These are phyloP conservation scores for Caloenas nicobarica DNA, from an alignment of 2,113 vertebrate species.

Conservation along the genomic window DNA sequence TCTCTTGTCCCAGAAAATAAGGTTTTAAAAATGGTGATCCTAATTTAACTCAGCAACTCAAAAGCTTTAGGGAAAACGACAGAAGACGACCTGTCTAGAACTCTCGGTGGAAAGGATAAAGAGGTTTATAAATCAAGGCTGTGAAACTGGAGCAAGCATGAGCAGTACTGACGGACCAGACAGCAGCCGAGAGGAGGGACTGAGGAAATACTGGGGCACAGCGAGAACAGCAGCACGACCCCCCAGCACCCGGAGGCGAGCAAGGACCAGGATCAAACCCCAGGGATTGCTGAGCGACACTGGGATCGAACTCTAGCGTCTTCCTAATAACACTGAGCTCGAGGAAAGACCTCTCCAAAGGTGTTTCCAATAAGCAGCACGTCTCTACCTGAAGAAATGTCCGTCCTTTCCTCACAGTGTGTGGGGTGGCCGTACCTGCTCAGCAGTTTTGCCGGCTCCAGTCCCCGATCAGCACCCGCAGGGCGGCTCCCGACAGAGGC, in stretches of 20 bases:
- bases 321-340: neutral
- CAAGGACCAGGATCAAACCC: neutral
- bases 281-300: neutral
- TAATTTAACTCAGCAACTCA: conserved; percentile 57
- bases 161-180: neutral
- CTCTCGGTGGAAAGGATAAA: conserved; percentile 43
- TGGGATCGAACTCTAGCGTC: neutral
- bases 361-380: neutral
- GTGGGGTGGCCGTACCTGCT: neutral
- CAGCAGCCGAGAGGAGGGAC: neutral
- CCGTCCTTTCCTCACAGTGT: rapidly evolving
- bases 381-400: neutral
- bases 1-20: conserved; percentile 50
- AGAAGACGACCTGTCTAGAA: conserved; percentile 53
- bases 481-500: neutral
- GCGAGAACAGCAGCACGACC: neutral
- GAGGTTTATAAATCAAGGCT: conserved; percentile 65
- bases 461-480: rapidly evolving
- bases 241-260: neutral
- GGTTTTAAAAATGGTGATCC: conserved; percentile 43
- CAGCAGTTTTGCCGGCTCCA: neutral
- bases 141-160: conserved; percentile 35
- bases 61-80: conserved; percentile 42
- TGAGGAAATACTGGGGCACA: neutral
- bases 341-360: neutral